Evolutionary conservation across 2,888 invertebrate species (phyloP).

Genomic region (Zhengitettix transpicula): DNA sequence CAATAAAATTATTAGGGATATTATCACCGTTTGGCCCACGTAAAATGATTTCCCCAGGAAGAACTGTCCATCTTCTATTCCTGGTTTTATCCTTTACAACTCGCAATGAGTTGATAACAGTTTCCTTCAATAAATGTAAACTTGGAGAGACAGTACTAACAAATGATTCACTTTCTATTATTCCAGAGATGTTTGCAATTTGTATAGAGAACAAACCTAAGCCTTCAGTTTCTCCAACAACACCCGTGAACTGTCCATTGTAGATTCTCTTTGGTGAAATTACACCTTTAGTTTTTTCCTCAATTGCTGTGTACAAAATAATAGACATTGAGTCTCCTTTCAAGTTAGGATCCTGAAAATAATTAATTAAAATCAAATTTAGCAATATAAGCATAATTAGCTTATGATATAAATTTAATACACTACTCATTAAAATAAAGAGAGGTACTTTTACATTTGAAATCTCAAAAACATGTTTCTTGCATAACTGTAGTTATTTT

Average conservation of each 20-base stretch:
- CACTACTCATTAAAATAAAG: background rate
- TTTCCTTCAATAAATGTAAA: constrained; percentile 55
- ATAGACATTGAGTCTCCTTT: constrained; percentile 40
- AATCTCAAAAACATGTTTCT: no score
- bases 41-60: constrained; percentile 41
- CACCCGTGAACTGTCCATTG: constrained; percentile 36
- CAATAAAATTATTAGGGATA: constrained; percentile 50
- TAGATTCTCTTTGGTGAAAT: constrained; percentile 28
- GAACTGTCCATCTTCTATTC: constrained; percentile 34
- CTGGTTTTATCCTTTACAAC: constrained; percentile 35
- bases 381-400: no score
- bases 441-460: background rate
- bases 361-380: background rate
- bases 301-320: constrained; percentile 69
- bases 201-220: constrained; percentile 59
- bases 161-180: constrained; percentile 49
- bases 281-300: constrained; percentile 45
- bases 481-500: no score
- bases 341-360: constrained; percentile 8
- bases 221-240: constrained; percentile 60
- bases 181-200: constrained; percentile 28
- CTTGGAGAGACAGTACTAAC: constrained; percentile 54
- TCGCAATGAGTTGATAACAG: constrained; percentile 51
- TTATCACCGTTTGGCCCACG: constrained; percentile 23
- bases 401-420: no score